Percentiles rank a stretch among this genome's conserved stretches.
Conservation (phyloP, 2,797 vertebrate genomes). For the Alcedo quadribrachys region DNA sequence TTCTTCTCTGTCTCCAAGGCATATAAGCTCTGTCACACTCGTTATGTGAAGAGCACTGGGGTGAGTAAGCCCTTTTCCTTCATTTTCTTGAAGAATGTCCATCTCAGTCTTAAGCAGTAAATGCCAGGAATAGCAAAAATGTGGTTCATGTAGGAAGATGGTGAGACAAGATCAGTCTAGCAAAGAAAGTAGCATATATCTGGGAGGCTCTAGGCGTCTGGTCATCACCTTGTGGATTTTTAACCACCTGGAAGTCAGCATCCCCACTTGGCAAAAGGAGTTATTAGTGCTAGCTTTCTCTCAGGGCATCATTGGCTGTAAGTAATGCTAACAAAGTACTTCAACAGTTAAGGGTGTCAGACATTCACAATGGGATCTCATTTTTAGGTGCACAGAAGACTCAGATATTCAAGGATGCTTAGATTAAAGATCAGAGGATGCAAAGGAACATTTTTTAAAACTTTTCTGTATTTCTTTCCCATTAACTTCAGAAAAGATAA, state of each 20-base stretch:
- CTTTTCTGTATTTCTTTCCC: background rate
- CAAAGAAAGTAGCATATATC: background rate
- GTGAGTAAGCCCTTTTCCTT: constrained; percentile 14
- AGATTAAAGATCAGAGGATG: background rate
- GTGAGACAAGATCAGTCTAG: background rate
- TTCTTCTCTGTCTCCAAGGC: background rate
- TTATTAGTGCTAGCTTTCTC: background rate
- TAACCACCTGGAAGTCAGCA: background rate
- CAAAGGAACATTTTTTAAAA: background rate
- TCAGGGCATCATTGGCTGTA: background rate
- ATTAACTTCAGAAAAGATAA: background rate
- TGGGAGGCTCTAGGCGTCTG: background rate
- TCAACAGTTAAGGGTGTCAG: background rate
- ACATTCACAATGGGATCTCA: background rate
- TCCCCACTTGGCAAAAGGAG: background rate
- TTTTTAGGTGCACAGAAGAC: background rate
- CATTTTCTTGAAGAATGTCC: constrained; percentile 15
- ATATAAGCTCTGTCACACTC: background rate
- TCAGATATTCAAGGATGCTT: background rate
- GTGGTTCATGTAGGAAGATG: background rate
- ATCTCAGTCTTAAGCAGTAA: background rate
- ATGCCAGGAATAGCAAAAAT: background rate
- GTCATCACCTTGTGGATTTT: background rate
- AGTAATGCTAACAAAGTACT: background rate
- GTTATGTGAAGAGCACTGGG: background rate